Conservation (phyloP, 2,113 vertebrate genomes). For the Sminthopsis crassicaudata region DNA sequence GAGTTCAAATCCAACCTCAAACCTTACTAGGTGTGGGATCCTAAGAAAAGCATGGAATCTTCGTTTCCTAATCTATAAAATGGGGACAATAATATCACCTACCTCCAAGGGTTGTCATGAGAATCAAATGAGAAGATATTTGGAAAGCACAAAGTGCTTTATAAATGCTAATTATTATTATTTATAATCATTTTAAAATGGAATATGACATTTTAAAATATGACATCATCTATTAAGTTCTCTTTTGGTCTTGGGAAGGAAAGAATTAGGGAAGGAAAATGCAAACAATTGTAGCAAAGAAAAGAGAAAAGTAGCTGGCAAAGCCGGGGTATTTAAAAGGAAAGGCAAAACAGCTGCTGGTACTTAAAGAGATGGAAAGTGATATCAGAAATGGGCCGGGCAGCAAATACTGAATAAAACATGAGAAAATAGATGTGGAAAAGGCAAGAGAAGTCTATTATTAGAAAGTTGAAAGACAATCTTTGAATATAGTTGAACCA, state of each 20-base stretch:
- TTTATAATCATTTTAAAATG: too few species aligned
- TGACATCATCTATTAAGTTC: slow-evolving; percentile 47
- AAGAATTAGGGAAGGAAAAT: slow-evolving; percentile 19
- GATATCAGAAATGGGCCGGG: slow-evolving; percentile 12
- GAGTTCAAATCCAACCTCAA: neutral
- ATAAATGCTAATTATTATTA: neutral
- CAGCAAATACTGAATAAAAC: slow-evolving; percentile 68
- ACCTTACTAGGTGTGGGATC: neutral
- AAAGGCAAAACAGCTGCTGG: slow-evolving; percentile 53
- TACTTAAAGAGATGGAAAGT: neutral
- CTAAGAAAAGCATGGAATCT: neutral
- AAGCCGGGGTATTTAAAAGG: neutral
- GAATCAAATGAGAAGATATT: neutral
- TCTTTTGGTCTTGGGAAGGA: slow-evolving; percentile 37
- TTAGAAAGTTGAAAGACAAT: slow-evolving; percentile 50
- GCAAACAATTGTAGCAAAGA: slow-evolving; percentile 23
- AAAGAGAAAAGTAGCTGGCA: slow-evolving; percentile 38
- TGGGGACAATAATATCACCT: neutral
- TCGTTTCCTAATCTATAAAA: neutral
- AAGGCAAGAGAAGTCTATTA: neutral
- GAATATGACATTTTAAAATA: neutral
- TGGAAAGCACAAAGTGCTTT: neutral
- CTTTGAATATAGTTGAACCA: slow-evolving; percentile 24
- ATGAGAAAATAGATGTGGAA: slow-evolving; percentile 38
- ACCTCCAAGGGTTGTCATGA: neutral